Percentiles rank a stretch among this genome's conserved stretches.
These are phyloP conservation scores for Nephotettix cincticeps DNA, from an alignment of 1,140 invertebrate genomes.

Conservation along the genomic window DNA sequence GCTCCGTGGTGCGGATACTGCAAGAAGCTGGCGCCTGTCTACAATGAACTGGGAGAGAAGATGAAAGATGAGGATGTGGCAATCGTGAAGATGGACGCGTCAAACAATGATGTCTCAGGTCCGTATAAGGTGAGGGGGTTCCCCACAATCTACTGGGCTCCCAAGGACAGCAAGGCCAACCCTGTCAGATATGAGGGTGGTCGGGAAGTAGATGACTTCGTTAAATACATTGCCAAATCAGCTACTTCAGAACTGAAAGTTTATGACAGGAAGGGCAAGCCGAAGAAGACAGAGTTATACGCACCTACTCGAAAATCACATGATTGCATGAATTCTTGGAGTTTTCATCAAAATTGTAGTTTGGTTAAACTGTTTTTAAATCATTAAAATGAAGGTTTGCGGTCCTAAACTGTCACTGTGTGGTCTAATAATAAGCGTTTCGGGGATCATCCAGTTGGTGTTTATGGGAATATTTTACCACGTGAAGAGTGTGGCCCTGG, in stretches of 20 bases:
- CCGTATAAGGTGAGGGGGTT: conserved; percentile 93
- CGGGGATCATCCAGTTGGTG: conserved; percentile 83
- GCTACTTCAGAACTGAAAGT: conserved; percentile 85
- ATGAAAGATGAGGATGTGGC: conserved; percentile 84
- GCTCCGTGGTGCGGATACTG: conserved; percentile 99
- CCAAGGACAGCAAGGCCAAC: conserved; percentile 76
- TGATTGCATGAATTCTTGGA: not conserved
- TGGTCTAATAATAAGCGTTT: conserved; percentile 83
- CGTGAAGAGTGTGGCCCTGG: conserved; percentile 76
- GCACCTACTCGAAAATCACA: conserved; percentile 18
- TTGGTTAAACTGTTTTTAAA: not conserved
- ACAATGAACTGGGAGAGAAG: conserved; percentile 92
- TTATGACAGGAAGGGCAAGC: conserved; percentile 85
- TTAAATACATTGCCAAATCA: conserved; percentile 95
- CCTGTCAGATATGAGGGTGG: conserved; percentile 95
- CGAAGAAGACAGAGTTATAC: conserved; percentile 77
- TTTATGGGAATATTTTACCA: conserved; percentile 91
- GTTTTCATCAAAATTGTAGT: not conserved
- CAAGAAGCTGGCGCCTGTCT: conserved; percentile 92
- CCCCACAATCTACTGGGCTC: conserved; percentile 95
- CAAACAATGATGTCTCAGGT: conserved; percentile 96
- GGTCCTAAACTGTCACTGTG: conserved; percentile 91
- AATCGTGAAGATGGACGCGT: conserved; percentile 98
- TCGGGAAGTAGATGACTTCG: conserved; percentile 91
- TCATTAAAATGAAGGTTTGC: conserved; percentile 66